phyloP scores from a whole-genome alignment of 2,888 invertebrate species.

The Thecophora atra region DNA sequence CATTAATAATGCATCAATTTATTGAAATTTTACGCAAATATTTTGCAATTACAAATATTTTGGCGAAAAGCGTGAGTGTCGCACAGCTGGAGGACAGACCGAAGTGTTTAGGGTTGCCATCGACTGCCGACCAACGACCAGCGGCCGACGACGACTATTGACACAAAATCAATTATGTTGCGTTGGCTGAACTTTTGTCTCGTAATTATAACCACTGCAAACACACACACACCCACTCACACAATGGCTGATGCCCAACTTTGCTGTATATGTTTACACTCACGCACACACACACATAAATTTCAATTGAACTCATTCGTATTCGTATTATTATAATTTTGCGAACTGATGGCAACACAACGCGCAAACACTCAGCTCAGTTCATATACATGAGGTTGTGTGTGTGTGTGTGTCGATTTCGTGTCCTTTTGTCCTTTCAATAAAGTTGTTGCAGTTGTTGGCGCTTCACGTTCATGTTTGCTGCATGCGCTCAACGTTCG shows the following conservation, averaged over 20 bases:
- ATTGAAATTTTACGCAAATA: slow-evolving; percentile 35
- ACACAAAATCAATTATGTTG: slow-evolving; percentile 34
- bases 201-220: slow-evolving; percentile 12
- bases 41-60: slow-evolving; percentile 32
- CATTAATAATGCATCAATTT: slow-evolving; percentile 36
- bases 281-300: neutral
- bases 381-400: neutral
- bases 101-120: slow-evolving; percentile 29
- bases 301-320: neutral
- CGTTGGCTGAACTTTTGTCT: slow-evolving; percentile 13
- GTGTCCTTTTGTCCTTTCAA: neutral
- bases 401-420: neutral
- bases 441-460: slow-evolving; percentile 10
- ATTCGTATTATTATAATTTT: neutral
- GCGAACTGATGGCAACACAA: neutral
- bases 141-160: slow-evolving; percentile 32
- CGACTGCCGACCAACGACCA: slow-evolving; percentile 29
- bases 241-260: neutral
- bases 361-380: no score
- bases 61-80: neutral
- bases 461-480: neutral
- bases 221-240: neutral
- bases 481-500: neutral
- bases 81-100: neutral
- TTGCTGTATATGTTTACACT: neutral